A percentile compares a stretch with the other conserved stretches of the same genome.
Conservation (phyloP, 2,797 vertebrate species). For the Myotis daubentonii region DNA sequence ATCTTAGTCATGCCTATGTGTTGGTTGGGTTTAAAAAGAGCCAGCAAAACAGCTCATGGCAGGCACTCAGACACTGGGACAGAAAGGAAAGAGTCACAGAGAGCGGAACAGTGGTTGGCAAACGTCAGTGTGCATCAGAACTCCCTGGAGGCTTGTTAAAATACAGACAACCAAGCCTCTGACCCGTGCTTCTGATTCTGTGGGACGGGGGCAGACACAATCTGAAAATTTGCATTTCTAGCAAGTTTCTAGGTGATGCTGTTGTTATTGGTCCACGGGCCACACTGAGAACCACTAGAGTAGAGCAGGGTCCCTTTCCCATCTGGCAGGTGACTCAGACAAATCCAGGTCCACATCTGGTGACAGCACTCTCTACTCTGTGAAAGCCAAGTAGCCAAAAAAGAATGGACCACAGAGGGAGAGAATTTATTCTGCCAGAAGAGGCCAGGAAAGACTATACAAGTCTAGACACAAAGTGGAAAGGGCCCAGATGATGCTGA, state of each 20-base stretch:
- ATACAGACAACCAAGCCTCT: background rate
- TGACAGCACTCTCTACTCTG: background rate
- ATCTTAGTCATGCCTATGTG: constrained; percentile 22
- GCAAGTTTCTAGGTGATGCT: background rate
- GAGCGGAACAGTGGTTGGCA: background rate
- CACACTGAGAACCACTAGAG: background rate
- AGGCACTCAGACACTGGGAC: background rate
- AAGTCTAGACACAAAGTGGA: background rate
- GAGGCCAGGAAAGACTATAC: background rate
- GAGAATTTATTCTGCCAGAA: background rate
- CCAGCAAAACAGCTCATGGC: constrained; percentile 41
- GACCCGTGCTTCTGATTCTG: background rate
- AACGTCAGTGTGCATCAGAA: background rate
- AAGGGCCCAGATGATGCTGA: background rate
- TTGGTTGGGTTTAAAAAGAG: constrained; percentile 48
- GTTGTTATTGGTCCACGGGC: background rate
- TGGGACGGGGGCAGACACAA: background rate
- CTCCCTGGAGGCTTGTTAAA: constrained; percentile 8
- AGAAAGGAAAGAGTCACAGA: constrained; percentile 20
- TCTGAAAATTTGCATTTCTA: constrained; percentile 32
- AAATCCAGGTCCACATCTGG: background rate
- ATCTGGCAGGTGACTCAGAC: background rate
- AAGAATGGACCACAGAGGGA: background rate
- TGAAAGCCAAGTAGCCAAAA: background rate
- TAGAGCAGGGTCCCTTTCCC: background rate